phyloP scores from a whole-genome alignment of 35 echinoderm and acorn worm genomes.

The Apostichopus californicus region DNA sequence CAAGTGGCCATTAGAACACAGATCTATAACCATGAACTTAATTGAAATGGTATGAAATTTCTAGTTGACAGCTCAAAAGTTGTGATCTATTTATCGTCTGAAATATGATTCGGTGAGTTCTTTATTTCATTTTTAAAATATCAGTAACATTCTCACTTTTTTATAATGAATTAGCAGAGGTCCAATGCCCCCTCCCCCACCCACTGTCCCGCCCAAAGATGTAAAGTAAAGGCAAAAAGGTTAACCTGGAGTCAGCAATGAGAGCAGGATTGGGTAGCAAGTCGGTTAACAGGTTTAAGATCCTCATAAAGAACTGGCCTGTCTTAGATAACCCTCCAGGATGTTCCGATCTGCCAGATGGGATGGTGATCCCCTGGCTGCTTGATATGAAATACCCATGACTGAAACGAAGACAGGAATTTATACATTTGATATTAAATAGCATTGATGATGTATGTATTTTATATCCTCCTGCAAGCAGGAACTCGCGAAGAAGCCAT shows the following conservation, averaged over 20 bases:
- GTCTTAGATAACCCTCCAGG: conserved; percentile 79
- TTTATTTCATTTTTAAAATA: background rate
- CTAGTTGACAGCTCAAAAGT: too few relatives aligned
- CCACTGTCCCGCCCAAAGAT: background rate
- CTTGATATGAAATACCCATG: conserved; percentile 95
- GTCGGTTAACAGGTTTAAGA: conserved; percentile 66
- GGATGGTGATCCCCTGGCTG: conserved; percentile 67
- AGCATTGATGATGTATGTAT: too few relatives aligned
- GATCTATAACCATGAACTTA: too few relatives aligned
- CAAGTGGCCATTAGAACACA: too few relatives aligned
- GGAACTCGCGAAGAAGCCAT: too few relatives aligned
- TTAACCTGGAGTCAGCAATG: conserved; percentile 79
- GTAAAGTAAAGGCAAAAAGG: background rate
- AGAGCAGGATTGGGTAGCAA: conserved; percentile 68
- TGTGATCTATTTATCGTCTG: too few relatives aligned
- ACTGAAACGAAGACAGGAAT: conserved; percentile 43
- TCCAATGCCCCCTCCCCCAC: background rate
- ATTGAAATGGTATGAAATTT: too few relatives aligned
- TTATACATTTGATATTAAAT: too few relatives aligned
- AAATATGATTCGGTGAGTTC: background rate
- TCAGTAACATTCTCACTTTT: too few relatives aligned
- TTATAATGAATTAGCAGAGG: too few relatives aligned
- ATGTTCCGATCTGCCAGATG: conserved; percentile 30
- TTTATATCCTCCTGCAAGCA: too few relatives aligned
- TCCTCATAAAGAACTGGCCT: conserved; percentile 73